phyloP scores from a whole-genome alignment of 2,888 invertebrate genomes.

The Chymomyza caudatula region DNA sequence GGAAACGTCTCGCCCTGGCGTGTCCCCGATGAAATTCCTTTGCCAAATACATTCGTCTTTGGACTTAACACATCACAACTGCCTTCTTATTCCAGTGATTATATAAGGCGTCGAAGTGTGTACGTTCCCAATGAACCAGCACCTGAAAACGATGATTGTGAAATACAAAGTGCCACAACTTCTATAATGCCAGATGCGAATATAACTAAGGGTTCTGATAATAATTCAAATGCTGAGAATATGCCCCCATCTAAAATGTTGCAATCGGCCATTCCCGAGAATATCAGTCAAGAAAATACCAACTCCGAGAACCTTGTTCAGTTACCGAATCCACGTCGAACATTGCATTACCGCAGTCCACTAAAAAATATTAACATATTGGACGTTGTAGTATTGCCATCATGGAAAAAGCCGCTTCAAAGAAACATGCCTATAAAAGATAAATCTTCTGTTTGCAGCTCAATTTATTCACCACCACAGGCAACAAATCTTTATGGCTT shows the following conservation, averaged over 20 bases:
- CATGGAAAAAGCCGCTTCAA: constrained; percentile 48
- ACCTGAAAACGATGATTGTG: not conserved
- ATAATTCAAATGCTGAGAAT: constrained; percentile 74
- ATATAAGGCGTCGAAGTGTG: constrained; percentile 52
- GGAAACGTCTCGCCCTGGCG: constrained; percentile 72
- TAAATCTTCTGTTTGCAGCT: not conserved
- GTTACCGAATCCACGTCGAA: constrained; percentile 62
- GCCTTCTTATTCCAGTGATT: constrained; percentile 76
- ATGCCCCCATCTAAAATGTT: constrained; percentile 47
- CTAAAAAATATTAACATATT: constrained; percentile 73
- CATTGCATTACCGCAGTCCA: constrained; percentile 63
- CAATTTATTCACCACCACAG: not conserved
- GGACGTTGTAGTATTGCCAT: constrained; percentile 69
- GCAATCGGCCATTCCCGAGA: not conserved
- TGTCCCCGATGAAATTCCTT: constrained; percentile 60
- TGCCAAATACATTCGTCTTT: constrained; percentile 72
- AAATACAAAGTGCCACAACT: not conserved
- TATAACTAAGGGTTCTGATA: constrained; percentile 32
- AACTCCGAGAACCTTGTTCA: constrained; percentile 52
- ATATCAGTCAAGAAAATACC: constrained; percentile 35
- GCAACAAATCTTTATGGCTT: constrained; percentile 10
- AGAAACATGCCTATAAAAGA: constrained; percentile 18
- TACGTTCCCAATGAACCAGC: constrained; percentile 40
- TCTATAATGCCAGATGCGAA: not conserved
- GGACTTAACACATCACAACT: constrained; percentile 67